phyloP scores from a whole-genome alignment of 2,113 vertebrate genomes.

The Polyodon spathula region DNA sequence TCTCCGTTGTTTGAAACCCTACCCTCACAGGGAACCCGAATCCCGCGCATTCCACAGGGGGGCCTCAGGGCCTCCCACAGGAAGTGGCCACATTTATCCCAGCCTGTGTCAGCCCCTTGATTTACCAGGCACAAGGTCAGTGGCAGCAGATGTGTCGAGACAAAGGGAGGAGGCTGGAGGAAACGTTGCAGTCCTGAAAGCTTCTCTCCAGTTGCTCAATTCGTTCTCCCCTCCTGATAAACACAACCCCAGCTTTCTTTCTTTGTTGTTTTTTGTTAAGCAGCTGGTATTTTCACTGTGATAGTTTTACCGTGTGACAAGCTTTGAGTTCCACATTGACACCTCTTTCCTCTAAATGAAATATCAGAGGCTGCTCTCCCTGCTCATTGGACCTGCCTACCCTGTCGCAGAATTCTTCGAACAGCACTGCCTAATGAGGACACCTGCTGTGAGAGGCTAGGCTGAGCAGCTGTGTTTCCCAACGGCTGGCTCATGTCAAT shows the following conservation, averaged over 20 bases:
- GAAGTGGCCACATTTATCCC: conserved; percentile 56
- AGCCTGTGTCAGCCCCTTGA: conserved; percentile 41
- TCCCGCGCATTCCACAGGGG: conserved; percentile 54
- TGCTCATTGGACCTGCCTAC: not conserved
- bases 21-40: conserved; percentile 34
- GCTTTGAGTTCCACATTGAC: not conserved
- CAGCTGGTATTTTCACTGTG: conserved; percentile 21
- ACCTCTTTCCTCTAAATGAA: conserved; percentile 4
- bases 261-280: conserved; percentile 12
- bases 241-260: not conserved
- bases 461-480: conserved; percentile 37
- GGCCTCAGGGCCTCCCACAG: conserved; percentile 45
- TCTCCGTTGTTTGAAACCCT: conserved; percentile 46
- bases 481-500: conserved; percentile 41
- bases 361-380: not conserved
- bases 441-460: conserved; percentile 30
- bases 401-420: conserved; percentile 25
- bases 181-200: conserved; percentile 13
- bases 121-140: conserved; percentile 39
- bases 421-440: conserved; percentile 24
- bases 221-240: not conserved
- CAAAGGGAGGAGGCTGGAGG: conserved; percentile 21
- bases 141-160: conserved; percentile 49
- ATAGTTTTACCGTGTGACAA: conserved; percentile 27
- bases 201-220: conserved; percentile 3